Base-by-base conservation (phyloP, 1,140 invertebrate genomes). In the Portunus trituberculatus region DNA sequence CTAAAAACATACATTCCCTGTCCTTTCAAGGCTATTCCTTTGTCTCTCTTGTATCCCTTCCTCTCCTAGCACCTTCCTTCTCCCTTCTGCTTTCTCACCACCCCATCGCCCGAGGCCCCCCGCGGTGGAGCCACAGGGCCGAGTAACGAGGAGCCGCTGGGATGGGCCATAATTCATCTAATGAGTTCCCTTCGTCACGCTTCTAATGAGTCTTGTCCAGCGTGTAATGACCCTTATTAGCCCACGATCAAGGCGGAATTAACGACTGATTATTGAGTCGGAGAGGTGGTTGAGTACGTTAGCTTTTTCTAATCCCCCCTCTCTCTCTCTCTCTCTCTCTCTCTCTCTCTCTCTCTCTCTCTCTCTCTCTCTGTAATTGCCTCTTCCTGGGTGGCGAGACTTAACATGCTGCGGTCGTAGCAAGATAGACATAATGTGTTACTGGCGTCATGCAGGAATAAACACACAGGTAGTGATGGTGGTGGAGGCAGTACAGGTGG, bases 181-280 rank as follows among this genome's bases (percentile, higher is more conserved):
- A 87, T 87, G 84, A 46, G 84, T 87, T 87, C 84, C 84, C 31
- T 87, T 46, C 84, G 84, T 87, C 84, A 87, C 84, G 84, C 84
- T 28, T 4, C 31, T 87, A 87, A 87, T 87, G 84, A 87, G 84
- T 25, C 84, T 87, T 87, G 84, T 87, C 84, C 84, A 32, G 84
- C 84, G 84, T 46, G 84, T 87, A 87, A 87, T 87, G 84, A 32
- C 84, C 84, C 31, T 31, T 39, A 87, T 87, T 87, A 87, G 39
- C 29, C 12, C 14, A 32, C 29, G 84, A 84, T 84, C 31, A 32
- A 84, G 28, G 10, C 31, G n/a, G 31, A 84, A 84, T 87, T n/a
- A 25, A 89, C 25, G 46, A 48, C 6, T 89, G 8, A 46, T 89
- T 7, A 46, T 89, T 16, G 87, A 48, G 87, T 48, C 87, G 7